Evolutionary conservation across 2,888 invertebrate species (phyloP).

Genomic region (Trichogramma dendrolimi): DNA sequence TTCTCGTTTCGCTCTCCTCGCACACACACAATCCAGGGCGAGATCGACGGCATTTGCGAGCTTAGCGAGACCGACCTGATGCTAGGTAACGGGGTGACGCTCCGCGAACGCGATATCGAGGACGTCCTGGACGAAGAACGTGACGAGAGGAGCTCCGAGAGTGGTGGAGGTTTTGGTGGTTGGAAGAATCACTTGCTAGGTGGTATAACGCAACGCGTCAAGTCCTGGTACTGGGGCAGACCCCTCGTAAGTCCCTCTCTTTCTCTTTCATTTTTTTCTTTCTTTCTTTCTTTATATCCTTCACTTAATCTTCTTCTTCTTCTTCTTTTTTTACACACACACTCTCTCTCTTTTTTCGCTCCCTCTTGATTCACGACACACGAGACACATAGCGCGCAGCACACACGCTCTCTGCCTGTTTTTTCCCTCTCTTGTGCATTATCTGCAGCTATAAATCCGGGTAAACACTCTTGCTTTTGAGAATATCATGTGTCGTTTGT

Average conservation of each 20-base stretch:
- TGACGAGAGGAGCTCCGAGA: conserved; percentile 51
- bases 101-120: conserved; percentile 50
- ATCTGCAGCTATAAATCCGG: too few species aligned
- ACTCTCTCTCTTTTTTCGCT: conserved; percentile 17
- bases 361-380: not conserved
- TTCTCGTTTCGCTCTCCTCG: too few species aligned
- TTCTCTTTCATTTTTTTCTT: conserved; percentile 22
- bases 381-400: too few species aligned
- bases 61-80: conserved; percentile 53
- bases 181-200: conserved; percentile 85
- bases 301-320: conserved; percentile 10
- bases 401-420: too few species aligned
- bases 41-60: conserved; percentile 50
- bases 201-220: conserved; percentile 94
- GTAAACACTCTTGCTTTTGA: too few species aligned
- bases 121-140: conserved; percentile 50
- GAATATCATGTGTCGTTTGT: too few species aligned
- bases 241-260: conserved; percentile 80
- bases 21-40: conserved; percentile 33
- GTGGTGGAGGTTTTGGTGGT: conserved; percentile 64
- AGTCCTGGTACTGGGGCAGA: conserved; percentile 96
- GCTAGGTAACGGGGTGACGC: conserved; percentile 48
- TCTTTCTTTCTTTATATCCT: conserved; percentile 10
- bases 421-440: too few species aligned
- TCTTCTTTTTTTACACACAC: conserved; percentile 12